Conservation (phyloP, 2,113 vertebrate species). For the Falco punctatus region DNA sequence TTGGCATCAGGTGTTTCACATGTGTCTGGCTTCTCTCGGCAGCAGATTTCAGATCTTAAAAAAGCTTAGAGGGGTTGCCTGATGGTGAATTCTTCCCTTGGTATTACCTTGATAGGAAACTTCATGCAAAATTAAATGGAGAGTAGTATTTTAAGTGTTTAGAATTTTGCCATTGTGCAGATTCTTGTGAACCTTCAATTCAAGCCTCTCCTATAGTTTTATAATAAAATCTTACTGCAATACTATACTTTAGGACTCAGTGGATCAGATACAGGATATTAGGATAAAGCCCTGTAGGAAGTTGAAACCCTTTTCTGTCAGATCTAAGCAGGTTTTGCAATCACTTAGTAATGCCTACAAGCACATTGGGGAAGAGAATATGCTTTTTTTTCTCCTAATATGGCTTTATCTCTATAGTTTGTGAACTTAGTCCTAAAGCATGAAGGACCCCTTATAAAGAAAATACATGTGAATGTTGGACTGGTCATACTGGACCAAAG, state of each 20-base stretch:
- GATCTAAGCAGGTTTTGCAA: background rate
- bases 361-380: background rate
- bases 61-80: too few relatives aligned
- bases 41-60: background rate
- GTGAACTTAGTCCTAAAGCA: background rate
- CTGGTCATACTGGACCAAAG: background rate
- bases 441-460: background rate
- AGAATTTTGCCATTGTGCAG: background rate
- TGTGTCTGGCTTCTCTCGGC: background rate
- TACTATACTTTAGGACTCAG: background rate
- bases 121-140: background rate
- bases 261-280: background rate
- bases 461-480: background rate
- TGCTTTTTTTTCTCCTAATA: background rate
- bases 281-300: background rate
- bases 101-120: background rate
- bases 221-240: background rate
- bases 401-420: background rate
- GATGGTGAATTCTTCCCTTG: background rate
- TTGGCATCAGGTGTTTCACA: background rate
- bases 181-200: background rate
- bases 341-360: background rate
- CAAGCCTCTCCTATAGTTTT: background rate
- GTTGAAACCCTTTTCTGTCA: background rate
- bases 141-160: background rate